These are phyloP conservation scores for Stomatorhinus walkeri DNA, from an alignment of 2,797 vertebrate species.

Conservation along the genomic window DNA sequence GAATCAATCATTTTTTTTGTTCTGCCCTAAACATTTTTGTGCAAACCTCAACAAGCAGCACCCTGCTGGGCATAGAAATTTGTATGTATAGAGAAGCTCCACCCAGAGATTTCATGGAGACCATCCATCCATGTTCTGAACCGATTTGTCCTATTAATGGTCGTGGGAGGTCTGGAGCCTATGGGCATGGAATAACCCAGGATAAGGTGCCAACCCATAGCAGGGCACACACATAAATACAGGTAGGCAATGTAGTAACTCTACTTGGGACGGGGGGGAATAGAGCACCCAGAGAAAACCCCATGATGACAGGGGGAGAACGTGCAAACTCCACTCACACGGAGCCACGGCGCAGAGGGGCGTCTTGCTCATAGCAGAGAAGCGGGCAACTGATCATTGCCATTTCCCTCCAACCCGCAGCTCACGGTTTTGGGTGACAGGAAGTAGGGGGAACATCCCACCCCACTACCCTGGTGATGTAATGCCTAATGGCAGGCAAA, in stretches of 20 bases:
- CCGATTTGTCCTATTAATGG: neutral
- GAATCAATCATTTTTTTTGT: neutral
- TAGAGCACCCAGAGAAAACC: neutral
- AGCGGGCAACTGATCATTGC: neutral
- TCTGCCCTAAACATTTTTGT: neutral
- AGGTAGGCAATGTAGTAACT: neutral
- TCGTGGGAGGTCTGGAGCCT: neutral
- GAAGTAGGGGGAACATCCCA: neutral
- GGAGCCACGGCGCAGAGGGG: neutral
- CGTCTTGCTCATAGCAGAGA: neutral
- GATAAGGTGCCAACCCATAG: neutral
- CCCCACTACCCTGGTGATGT: no score
- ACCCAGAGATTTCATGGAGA: neutral
- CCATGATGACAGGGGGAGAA: neutral
- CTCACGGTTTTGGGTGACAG: neutral
- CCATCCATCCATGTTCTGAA: neutral
- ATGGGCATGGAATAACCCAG: neutral
- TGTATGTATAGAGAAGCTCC: neutral
- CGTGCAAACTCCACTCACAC: neutral
- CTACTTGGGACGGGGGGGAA: neutral
- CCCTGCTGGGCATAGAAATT: neutral
- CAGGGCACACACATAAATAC: neutral
- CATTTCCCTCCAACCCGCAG: neutral
- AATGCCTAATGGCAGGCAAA: neutral
- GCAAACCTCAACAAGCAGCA: neutral